Evolutionary conservation across 2,888 invertebrate species (phyloP), one percentile per base, ranked within the genome.

Genomic region (Agriopis leucophaearia): DNA sequence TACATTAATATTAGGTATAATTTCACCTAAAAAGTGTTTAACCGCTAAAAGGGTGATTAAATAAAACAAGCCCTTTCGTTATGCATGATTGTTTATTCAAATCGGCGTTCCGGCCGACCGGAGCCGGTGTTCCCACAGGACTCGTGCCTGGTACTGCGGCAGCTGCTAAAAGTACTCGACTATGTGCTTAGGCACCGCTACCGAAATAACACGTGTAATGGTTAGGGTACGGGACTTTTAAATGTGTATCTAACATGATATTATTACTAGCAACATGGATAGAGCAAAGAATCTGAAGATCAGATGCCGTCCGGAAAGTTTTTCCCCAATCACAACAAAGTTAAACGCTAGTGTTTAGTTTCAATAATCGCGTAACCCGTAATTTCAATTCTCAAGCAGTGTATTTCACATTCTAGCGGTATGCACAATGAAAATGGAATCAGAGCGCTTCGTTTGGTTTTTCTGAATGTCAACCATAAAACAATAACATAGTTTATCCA

Each of bases 41-140:
- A 60, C 48, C 18, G 38, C 50, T 40, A 16, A 54, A 58, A 59
- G 35, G n/a, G 64, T 52, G 56, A 67, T 64, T 67, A 47, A 69
- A 67, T 70, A 63, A 74, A 65, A 70, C 72, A 66, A 60, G 57
- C 60, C 52, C 67, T 59, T 65, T 51, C 15, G 64, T 56, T 64
- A 58, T 71, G 73, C 72, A 74, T 75, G 75, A 76, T 81, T 78
- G 74, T 75, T 79, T 82, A 83, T 85, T 82, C 71, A 80, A 80
- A 82, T 80, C 35, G 50, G 52, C 62, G 69, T 73, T 73, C 71
- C 69, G 70, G 57, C 61, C 65, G 70, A 42, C 71, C 66, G 68
- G 71, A 70, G 70, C 66, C 67, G 12, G 42, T 56, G 71, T 79
- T 83, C 83, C 82, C 82, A 81, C 79, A 78, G 79, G 76, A 55